Base-by-base conservation (phyloP, 2,113 vertebrate genomes). In the Sisor rabdophorus region DNA sequence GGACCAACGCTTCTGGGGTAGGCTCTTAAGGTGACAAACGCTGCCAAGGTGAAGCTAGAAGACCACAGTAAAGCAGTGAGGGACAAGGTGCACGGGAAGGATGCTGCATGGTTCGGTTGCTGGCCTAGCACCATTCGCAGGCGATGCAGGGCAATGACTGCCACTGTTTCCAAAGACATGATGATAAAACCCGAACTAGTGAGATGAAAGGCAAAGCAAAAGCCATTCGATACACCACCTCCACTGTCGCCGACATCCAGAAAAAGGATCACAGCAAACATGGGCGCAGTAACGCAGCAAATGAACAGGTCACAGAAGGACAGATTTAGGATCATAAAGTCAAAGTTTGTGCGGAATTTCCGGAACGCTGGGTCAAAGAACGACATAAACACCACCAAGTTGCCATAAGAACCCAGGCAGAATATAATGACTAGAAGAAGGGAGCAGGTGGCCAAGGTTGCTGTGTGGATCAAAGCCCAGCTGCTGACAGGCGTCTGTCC, bases 281-380 rank as follows among this genome's bases (percentile, higher is more conserved):
- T 97, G 80, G 97, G 96, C 0, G 95, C 93, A 0, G 95, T 94
- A 78, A 96, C 93, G 0, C 93, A 95, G 28, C 96, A 99, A 19
- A 99, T 93, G 82, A 98, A 96, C 80, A 99, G 91, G 83, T 99
- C 97, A 1, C 96, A 98, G 88, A 98, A 96, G 73, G 96, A 97
- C 68, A 99, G 86, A 85, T 98, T 99, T 84, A 99, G 92, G 85
- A 98, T 93, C 96, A 98, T 95, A 85, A 98, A 96, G 85, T 98
- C 97, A 63, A 98, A 98, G 90, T 97, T 94, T 81, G 96, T 98
- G 87, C 96, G 91, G 87, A 98, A 95, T 86, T 97, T 98, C 82
- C 97, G 91, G 64, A 98, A 94, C 26, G 96, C 94, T 0, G 96
- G 96, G 82, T 98, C 95, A 2, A 98, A 98, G 87, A 97, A 98